Percentiles rank a stretch among this genome's conserved stretches.
phyloP scores from a whole-genome alignment of 1,140 invertebrate species.

The Pentalonia nigronervosa region DNA sequence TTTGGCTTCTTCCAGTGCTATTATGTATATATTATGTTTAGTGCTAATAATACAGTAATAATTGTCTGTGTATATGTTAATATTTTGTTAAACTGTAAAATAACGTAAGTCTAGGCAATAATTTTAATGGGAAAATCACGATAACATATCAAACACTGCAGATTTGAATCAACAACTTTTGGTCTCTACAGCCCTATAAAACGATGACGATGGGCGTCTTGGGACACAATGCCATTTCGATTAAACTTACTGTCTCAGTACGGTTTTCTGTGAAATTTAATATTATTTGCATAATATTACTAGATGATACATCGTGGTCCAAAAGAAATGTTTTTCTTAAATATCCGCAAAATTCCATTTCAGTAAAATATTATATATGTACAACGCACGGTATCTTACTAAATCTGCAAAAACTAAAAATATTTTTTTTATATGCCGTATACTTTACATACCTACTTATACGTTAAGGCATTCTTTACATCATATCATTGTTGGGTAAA shows the following conservation, averaged over 20 bases:
- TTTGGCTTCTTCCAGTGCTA: background rate
- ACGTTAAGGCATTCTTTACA: background rate
- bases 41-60: background rate
- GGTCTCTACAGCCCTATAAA: slow-evolving; percentile 40
- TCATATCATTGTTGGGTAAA: background rate
- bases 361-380: background rate
- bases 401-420: background rate
- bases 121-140: slow-evolving; percentile 27
- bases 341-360: background rate
- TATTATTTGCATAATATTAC: slow-evolving; percentile 28
- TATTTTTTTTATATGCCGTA: background rate
- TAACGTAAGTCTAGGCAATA: background rate
- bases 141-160: slow-evolving; percentile 24
- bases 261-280: slow-evolving; percentile 20
- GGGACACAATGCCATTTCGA: slow-evolving; percentile 37
- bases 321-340: background rate
- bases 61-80: background rate
- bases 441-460: background rate
- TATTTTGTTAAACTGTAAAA: slow-evolving; percentile 16
- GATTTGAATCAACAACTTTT: slow-evolving; percentile 50
- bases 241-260: slow-evolving; percentile 33
- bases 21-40: background rate
- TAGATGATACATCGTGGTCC: background rate
- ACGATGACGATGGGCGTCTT: slow-evolving; percentile 40
- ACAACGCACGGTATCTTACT: background rate